phyloP scores from a whole-genome alignment of 1,140 invertebrate genomes.

The Drosophila nikananu region DNA sequence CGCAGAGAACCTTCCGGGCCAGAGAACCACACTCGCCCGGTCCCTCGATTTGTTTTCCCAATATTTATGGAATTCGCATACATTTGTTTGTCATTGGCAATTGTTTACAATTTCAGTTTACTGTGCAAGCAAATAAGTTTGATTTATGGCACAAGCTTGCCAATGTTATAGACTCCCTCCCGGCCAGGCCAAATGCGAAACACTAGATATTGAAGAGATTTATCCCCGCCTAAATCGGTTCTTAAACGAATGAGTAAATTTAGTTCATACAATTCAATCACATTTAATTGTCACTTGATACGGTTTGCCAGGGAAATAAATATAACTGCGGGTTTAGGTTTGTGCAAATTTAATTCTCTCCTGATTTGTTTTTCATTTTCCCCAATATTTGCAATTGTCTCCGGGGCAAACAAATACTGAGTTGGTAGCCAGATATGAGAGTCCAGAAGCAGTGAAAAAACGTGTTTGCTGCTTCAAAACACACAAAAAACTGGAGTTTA shows the following conservation, averaged over 20 bases:
- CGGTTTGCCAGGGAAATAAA: slow-evolving; percentile 3
- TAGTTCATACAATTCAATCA: slow-evolving; percentile 6
- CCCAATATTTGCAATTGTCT: slow-evolving; percentile 25
- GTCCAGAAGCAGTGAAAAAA: slow-evolving; percentile 31
- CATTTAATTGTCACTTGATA: slow-evolving; percentile 1
- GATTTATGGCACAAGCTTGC: slow-evolving; percentile 38
- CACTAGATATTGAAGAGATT: slow-evolving; percentile 18
- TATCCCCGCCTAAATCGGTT: slow-evolving; percentile 14
- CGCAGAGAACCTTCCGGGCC: not conserved
- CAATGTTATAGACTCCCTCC: not conserved
- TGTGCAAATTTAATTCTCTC: slow-evolving; percentile 1
- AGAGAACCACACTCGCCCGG: slow-evolving; percentile 10
- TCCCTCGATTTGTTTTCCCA: slow-evolving; percentile 25
- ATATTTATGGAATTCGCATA: slow-evolving; percentile 39
- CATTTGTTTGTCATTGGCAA: slow-evolving; percentile 31
- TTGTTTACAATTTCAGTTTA: slow-evolving; percentile 47
- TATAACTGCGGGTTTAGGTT: not conserved
- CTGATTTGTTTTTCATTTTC: slow-evolving; percentile 18
- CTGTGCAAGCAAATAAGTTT: slow-evolving; percentile 28
- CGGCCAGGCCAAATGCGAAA: slow-evolving; percentile 2
- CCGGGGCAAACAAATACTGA: slow-evolving; percentile 23
- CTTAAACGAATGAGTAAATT: slow-evolving; percentile 5
- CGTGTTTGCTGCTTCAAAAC: slow-evolving; percentile 39
- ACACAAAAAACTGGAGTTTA: slow-evolving; percentile 6
- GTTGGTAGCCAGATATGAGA: slow-evolving; percentile 3